Evolutionary conservation across 2,113 vertebrate genomes (phyloP), one percentile per base, ranked within the genome.

Genomic region (Urocitellus parryii): DNA sequence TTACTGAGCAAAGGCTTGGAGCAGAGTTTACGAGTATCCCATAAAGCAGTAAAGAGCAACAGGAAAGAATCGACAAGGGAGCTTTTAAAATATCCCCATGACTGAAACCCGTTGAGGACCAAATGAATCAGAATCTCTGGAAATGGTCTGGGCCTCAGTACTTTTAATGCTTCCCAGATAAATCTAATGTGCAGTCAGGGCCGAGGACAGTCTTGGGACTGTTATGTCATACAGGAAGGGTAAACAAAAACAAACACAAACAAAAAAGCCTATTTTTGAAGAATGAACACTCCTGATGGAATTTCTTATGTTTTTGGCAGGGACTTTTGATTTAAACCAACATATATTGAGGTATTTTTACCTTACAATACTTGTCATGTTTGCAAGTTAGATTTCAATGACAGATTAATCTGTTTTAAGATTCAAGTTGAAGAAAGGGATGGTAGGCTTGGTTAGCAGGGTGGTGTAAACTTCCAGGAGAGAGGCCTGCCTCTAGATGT

Each of bases 341-440:
- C 18, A 20, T 12, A 4, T 27, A 65, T 45, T 68, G 78, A 11
- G 48, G 32, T 79, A 45, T 27, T 96, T 95, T 88, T 18, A 51
- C 7, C 18, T 0, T 76, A 4, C 1, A 34, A 51, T 73, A 42
- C 34, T 81, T 92, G 90, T 79, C 16, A n/a, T 65, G 32, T 78
- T 96, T 80, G 80, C 76, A 91, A 87, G 61, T 9, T 68, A 37
- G 48, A n/a, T 78, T 93, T 94, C 53, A 58, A 58, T 80, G 72
- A 18, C 5, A 82, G 48, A 32, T 81, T 95, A 94, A 91, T 90
- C 45, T 93, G 32, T 42, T n/a, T 63, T 95, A 51, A 83, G 77
- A 77, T 76, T 91, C n/a, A 88, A 61, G 67, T 48, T 70, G 51
- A 95, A 48, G 65, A 48, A 65, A 73, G n/a, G 10, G 10, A 27